Conservation (phyloP, 92 coral and sea anemone species). For the Parazoanthus atlanticus region DNA sequence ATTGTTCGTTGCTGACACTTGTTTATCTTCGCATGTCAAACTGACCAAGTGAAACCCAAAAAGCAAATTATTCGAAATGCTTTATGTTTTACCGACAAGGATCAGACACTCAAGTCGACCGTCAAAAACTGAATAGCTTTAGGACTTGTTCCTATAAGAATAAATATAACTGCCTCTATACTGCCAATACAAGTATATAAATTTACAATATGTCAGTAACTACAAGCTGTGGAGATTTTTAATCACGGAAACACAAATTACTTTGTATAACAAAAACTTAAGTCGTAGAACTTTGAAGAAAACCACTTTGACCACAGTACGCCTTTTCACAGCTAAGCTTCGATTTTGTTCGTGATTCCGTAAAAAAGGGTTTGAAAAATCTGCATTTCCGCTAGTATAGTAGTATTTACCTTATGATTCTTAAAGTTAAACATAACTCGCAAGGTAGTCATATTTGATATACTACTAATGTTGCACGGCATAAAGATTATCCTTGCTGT, state of each 20-base stretch:
- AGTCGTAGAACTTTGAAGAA: too few relatives aligned
- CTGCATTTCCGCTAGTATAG: neutral
- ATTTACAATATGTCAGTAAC: neutral
- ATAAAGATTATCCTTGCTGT: too few relatives aligned
- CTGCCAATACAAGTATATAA: too few relatives aligned
- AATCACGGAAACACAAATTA: neutral
- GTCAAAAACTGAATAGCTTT: too few relatives aligned
- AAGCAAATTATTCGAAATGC: neutral
- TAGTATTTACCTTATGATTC: neutral
- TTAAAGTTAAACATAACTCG: too few relatives aligned
- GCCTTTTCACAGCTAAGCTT: neutral
- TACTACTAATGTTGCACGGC: too few relatives aligned
- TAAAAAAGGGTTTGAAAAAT: neutral
- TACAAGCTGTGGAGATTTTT: neutral
- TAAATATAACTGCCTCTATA: too few relatives aligned
- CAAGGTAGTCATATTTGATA: neutral
- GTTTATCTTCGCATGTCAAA: neutral
- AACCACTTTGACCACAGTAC: neutral
- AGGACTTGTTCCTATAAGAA: too few relatives aligned
- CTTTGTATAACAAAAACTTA: neutral
- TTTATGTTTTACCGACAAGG: neutral
- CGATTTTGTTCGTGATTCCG: too few relatives aligned
- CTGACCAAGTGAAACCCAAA: neutral
- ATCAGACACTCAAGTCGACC: too few relatives aligned
- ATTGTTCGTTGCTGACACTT: conserved; percentile 10